Percentiles rank a stretch among this genome's conserved stretches.
Evolutionary conservation across 2,797 vertebrate genomes (phyloP).

Genomic region (Notamacropus eugenii): DNA sequence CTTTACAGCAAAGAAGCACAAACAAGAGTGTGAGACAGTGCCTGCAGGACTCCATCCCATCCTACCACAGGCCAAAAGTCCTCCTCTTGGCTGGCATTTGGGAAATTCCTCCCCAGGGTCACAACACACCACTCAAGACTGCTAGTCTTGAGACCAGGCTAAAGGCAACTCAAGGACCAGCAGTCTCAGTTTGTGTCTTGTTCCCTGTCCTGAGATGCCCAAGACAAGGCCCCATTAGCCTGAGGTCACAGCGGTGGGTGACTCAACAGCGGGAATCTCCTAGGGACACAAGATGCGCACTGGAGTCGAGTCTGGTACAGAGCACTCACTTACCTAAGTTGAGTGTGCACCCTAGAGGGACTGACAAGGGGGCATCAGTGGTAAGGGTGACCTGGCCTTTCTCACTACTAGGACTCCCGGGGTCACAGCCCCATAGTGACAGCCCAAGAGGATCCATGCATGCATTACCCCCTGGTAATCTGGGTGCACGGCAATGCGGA

Average conservation of each 20-base stretch:
- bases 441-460: neutral
- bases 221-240: neutral
- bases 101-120: neutral
- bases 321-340: neutral
- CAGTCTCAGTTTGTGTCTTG: neutral
- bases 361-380: neutral
- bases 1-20: conserved; percentile 77
- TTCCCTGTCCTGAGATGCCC: neutral
- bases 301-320: neutral
- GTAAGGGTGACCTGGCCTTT: neutral
- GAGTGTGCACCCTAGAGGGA: neutral
- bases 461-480: conserved; percentile 96
- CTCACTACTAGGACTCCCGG: neutral
- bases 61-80: neutral
- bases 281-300: neutral
- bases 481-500: conserved; percentile 97
- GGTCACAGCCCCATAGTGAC: neutral
- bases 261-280: neutral
- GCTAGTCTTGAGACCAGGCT: neutral
- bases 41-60: neutral
- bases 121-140: neutral
- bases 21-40: neutral
- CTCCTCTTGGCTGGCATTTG: neutral
- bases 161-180: neutral
- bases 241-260: neutral